Percentiles rank a stretch among this genome's conserved stretches.
phyloP scores from a whole-genome alignment of 37 sponge, comb jelly and placozoan species.

The Tethya wilhelma region DNA sequence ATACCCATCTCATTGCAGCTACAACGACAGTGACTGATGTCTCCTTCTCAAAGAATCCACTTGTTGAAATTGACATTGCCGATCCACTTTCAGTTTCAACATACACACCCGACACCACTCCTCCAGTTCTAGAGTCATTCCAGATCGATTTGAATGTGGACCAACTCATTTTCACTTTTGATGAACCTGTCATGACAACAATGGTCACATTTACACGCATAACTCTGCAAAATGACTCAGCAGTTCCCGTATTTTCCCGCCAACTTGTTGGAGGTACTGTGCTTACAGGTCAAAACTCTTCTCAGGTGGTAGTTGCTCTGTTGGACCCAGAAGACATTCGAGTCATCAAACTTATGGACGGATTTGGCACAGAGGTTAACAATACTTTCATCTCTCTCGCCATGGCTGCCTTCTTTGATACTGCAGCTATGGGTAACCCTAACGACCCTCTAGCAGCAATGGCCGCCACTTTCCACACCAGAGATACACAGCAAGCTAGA shows the following conservation, averaged over 20 bases:
- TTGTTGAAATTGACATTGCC: constrained; percentile 24
- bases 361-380: constrained; percentile 55
- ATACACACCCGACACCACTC: constrained; percentile 66
- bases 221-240: constrained; percentile 53
- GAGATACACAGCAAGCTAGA: constrained; percentile 38
- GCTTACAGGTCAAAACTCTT: constrained; percentile 30
- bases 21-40: constrained; percentile 66
- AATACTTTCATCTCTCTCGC: constrained; percentile 58
- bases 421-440: constrained; percentile 37
- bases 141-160: constrained; percentile 66
- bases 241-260: constrained; percentile 18
- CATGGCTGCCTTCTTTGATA: constrained; percentile 59
- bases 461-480: constrained; percentile 19
- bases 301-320: constrained; percentile 42
- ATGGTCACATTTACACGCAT: constrained; percentile 19
- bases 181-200: constrained; percentile 73
- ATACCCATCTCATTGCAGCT: constrained; percentile 73
- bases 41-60: constrained; percentile 41
- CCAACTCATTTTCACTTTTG: constrained; percentile 60
- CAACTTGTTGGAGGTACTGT: constrained; percentile 66
- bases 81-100: constrained; percentile 44
- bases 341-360: constrained; percentile 61
- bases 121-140: constrained; percentile 60
- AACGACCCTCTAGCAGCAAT: not conserved
- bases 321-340: constrained; percentile 57